phyloP scores from a whole-genome alignment of 2,113 vertebrate species.

The Toxotes chatareus region DNA sequence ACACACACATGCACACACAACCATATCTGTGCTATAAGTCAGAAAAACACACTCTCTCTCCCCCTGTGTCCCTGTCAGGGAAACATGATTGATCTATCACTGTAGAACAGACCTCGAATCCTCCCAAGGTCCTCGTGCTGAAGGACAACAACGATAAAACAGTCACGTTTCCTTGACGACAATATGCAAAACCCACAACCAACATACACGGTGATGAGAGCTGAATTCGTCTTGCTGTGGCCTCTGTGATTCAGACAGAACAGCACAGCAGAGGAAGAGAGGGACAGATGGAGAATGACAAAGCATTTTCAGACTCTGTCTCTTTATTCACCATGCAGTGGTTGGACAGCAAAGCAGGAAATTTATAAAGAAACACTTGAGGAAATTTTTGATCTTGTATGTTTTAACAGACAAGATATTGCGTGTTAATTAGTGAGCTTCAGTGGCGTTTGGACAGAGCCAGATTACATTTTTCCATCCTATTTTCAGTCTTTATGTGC shows the following conservation, averaged over 20 bases:
- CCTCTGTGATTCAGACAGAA: slow-evolving; percentile 43
- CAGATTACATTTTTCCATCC: neutral
- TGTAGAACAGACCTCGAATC: slow-evolving; percentile 41
- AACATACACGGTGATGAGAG: slow-evolving; percentile 39
- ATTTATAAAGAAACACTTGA: slow-evolving; percentile 7
- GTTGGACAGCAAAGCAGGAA: slow-evolving; percentile 1
- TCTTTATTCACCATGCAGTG: slow-evolving; percentile 13
- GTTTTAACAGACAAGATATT: neutral
- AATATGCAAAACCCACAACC: slow-evolving; percentile 39
- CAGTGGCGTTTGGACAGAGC: neutral
- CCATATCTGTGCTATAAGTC: slow-evolving; percentile 42
- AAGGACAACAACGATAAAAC: slow-evolving; percentile 62
- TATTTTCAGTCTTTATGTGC: neutral
- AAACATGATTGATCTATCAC: slow-evolving; percentile 57
- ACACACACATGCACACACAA: slow-evolving; percentile 11
- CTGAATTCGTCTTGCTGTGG: slow-evolving; percentile 21
- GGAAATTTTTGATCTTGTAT: neutral
- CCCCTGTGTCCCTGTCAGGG: slow-evolving; percentile 25
- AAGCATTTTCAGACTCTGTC: slow-evolving; percentile 18
- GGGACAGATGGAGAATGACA: slow-evolving; percentile 27
- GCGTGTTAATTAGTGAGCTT: neutral
- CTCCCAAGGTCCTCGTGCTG: slow-evolving; percentile 46
- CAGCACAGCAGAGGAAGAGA: slow-evolving; percentile 10
- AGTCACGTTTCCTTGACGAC: slow-evolving; percentile 64
- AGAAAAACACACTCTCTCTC: slow-evolving; percentile 36